Base-by-base conservation (phyloP, 2,113 vertebrate species). In the Trichomycterus rosablanca region DNA sequence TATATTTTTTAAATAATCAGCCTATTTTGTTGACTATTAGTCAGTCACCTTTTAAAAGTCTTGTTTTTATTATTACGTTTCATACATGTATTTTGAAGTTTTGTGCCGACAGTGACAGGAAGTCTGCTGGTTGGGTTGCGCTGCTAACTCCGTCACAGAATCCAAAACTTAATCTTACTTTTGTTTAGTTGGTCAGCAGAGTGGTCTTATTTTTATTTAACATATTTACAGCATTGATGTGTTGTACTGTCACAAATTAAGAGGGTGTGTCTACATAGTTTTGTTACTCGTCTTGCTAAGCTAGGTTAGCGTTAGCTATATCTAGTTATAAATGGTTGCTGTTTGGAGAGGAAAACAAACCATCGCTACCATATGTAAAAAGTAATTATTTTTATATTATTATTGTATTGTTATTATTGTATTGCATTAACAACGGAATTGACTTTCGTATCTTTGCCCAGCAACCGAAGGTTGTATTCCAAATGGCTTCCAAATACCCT, bases 321-420 rank as follows among this genome's bases (percentile, higher is more conserved):
- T 23, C 28, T 23, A 35, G 28, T 28, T 5, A 12, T 39, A 32
- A 60, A 39, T 19, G 30, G n/a, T 50, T 18, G n/a, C 44, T 37
- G 20, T 28, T 60, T 10, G 10, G 32, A 18, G 58, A 59, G 7
- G 14, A 59, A 20, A 59, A 59, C 12, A 59, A 34, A 9, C 12
- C 6, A 3, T 12, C 15, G 10, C 7, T 10, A 18, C n/a, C 24
- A 19, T 44, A 20, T 43, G 15, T 58, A 19, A 46, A 45, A 45
- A 20, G 40, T 45, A 7, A 11, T 4, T n/a, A n/a, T n/a, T 5
- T 18, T 2, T 4, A 7, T 28, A 24, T 49, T 26, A n/a, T 49
- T 26, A 6, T 56, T 12, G 0, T 11, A 3, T 39, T 39, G 6
- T 39, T 39, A 9, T 10, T 55, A 40, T 16, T 22, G 12, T 37